Percentiles rank a stretch among this genome's conserved stretches.
phyloP scores from a whole-genome alignment of 2,797 vertebrate species.

The Anomalospiza imberbis region DNA sequence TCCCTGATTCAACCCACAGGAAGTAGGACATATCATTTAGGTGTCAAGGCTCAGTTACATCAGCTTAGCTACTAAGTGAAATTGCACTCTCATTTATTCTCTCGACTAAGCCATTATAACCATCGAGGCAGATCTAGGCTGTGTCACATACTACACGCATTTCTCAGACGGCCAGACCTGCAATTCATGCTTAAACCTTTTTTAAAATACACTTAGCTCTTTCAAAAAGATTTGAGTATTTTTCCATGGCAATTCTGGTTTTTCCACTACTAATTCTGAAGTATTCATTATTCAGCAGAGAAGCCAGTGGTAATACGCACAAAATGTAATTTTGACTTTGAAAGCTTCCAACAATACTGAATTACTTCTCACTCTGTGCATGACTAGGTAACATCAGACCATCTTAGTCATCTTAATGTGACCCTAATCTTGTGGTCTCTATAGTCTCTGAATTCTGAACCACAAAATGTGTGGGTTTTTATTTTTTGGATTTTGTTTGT shows the following conservation, averaged over 20 bases:
- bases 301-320: neutral
- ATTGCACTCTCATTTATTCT: neutral
- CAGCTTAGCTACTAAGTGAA: neutral
- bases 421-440: neutral
- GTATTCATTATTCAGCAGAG: neutral
- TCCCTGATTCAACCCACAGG: neutral
- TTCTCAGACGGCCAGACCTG: neutral
- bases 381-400: neutral
- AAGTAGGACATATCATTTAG: neutral
- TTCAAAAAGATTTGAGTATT: neutral
- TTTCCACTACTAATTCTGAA: neutral
- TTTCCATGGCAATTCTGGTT: neutral
- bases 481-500: neutral
- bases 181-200: neutral
- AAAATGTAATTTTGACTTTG: neutral
- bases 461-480: rapidly evolving
- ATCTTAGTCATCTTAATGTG: neutral
- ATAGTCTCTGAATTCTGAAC: neutral
- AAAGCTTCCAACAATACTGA: neutral
- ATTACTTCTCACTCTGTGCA: neutral
- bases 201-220: neutral
- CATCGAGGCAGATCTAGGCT: neutral
- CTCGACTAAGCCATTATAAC: neutral
- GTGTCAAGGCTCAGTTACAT: neutral
- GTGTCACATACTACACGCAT: neutral